Evolutionary conservation across 2,113 vertebrate genomes (phyloP).

Genomic region (Xenopus borealis): DNA sequence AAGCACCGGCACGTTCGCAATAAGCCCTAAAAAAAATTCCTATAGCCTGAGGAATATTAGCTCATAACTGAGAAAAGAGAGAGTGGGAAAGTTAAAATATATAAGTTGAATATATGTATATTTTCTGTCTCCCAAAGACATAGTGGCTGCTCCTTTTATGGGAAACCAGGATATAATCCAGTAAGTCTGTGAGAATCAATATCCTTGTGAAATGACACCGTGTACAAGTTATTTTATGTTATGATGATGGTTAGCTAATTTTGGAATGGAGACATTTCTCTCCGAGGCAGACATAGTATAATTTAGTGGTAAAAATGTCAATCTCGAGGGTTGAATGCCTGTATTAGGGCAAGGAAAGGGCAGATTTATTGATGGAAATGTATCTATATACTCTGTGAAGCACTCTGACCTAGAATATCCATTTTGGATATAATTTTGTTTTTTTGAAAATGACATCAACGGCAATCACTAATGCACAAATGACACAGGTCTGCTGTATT

Average conservation of each 20-base stretch:
- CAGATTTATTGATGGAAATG: slow-evolving; percentile 91
- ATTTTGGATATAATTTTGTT: slow-evolving; percentile 88
- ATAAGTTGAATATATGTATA: slow-evolving; percentile 56
- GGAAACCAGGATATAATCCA: slow-evolving; percentile 82
- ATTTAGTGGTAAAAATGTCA: slow-evolving; percentile 89
- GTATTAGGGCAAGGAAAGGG: slow-evolving; percentile 74
- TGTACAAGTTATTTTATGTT: slow-evolving; percentile 84
- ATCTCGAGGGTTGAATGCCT: slow-evolving; percentile 78
- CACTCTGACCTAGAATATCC: slow-evolving; percentile 83
- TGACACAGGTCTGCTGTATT: slow-evolving; percentile 67
- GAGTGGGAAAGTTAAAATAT: slow-evolving; percentile 56
- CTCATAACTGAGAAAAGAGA: background rate
- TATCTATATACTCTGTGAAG: slow-evolving; percentile 82
- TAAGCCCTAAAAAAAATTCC: background rate
- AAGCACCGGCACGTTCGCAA: background rate
- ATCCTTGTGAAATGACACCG: slow-evolving; percentile 85
- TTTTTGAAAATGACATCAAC: slow-evolving; percentile 89
- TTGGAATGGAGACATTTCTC: slow-evolving; percentile 84
- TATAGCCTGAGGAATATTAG: background rate
- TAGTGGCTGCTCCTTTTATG: slow-evolving; percentile 80
- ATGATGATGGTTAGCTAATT: slow-evolving; percentile 90
- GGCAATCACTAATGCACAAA: slow-evolving; percentile 73
- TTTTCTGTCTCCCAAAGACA: slow-evolving; percentile 72
- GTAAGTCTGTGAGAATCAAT: slow-evolving; percentile 83
- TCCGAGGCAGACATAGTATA: slow-evolving; percentile 79